Percentiles rank a stretch among this genome's conserved stretches.
phyloP scores from a whole-genome alignment of 2,888 invertebrate species.

The Prosopocoilus inquinatus region DNA sequence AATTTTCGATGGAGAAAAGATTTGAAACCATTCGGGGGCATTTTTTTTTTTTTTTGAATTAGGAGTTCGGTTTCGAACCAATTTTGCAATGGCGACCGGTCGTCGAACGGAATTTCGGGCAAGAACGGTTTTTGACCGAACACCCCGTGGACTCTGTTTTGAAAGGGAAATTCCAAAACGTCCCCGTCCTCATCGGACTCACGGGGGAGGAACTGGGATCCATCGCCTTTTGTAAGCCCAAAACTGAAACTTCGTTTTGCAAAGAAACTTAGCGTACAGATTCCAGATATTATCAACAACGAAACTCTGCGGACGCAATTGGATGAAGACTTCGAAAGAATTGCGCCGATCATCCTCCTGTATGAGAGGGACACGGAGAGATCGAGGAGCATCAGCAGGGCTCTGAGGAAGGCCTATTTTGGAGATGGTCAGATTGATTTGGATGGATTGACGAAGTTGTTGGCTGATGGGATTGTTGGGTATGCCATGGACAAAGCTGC shows the following conservation, averaged over 20 bases:
- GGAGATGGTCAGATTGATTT: slow-evolving; percentile 46
- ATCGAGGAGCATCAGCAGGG: slow-evolving; percentile 53
- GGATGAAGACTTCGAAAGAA: slow-evolving; percentile 59
- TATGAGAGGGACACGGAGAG: slow-evolving; percentile 59
- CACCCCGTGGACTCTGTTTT: slow-evolving; percentile 59
- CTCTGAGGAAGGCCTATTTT: slow-evolving; percentile 55
- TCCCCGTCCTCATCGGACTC: slow-evolving; percentile 64
- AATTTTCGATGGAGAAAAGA: too few relatives aligned
- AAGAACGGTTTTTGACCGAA: slow-evolving; percentile 61
- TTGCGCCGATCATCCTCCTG: slow-evolving; percentile 65
- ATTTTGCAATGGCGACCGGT: slow-evolving; percentile 60
- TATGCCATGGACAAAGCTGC: slow-evolving; percentile 62
- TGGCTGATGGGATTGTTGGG: slow-evolving; percentile 59
- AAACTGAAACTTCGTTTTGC: not conserved
- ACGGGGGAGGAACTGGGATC: slow-evolving; percentile 65
- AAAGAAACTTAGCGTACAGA: not conserved
- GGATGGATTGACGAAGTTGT: slow-evolving; percentile 52
- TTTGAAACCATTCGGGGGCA: too few relatives aligned
- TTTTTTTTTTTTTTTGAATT: not conserved
- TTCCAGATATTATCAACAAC: slow-evolving; percentile 56
- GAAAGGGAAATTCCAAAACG: slow-evolving; percentile 54
- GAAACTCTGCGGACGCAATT: slow-evolving; percentile 54
- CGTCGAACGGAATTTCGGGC: slow-evolving; percentile 63
- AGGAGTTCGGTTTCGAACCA: slow-evolving; percentile 56
- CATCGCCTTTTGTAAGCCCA: slow-evolving; percentile 57